Conservation (phyloP, 1,140 invertebrate species). For the Drosophila ogumai region DNA sequence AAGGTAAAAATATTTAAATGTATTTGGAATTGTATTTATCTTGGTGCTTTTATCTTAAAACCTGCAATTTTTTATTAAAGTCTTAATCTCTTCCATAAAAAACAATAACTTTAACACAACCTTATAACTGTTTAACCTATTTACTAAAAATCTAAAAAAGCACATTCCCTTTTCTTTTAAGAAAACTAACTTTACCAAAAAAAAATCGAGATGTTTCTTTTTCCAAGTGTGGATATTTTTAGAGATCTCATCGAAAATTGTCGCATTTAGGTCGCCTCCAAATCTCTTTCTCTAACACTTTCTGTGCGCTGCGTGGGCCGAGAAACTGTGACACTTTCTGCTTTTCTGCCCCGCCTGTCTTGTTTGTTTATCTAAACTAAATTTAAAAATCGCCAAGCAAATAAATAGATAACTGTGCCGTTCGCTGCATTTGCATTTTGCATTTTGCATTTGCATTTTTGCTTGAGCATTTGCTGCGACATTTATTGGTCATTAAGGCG, state of each 20-base stretch:
- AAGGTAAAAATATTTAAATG: no score
- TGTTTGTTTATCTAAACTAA: conserved; percentile 56
- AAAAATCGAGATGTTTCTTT: background rate
- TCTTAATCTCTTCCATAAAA: background rate
- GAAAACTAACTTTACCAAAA: background rate
- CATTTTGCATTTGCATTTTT: conserved; percentile 14
- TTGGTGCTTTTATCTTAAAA: background rate
- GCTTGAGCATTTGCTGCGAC: conserved; percentile 26
- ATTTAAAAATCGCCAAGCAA: conserved; percentile 48
- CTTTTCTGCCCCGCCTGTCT: conserved; percentile 3
- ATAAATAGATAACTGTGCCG: conserved; percentile 50
- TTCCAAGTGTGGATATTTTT: conserved; percentile 55
- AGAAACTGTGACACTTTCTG: conserved; percentile 39
- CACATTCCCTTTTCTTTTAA: background rate
- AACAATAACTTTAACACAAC: background rate
- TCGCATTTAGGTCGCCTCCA: conserved; percentile 40
- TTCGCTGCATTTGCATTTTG: conserved; percentile 20
- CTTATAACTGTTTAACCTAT: background rate
- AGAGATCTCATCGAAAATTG: conserved; percentile 36
- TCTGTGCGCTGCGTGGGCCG: conserved; percentile 24
- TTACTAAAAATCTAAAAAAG: background rate
- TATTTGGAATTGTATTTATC: no score
- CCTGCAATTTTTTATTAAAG: no score
- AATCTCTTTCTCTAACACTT: conserved; percentile 23
- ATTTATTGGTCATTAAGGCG: conserved; percentile 69